phyloP scores from a whole-genome alignment of 2,113 vertebrate genomes.

The Sturnira hondurensis region DNA sequence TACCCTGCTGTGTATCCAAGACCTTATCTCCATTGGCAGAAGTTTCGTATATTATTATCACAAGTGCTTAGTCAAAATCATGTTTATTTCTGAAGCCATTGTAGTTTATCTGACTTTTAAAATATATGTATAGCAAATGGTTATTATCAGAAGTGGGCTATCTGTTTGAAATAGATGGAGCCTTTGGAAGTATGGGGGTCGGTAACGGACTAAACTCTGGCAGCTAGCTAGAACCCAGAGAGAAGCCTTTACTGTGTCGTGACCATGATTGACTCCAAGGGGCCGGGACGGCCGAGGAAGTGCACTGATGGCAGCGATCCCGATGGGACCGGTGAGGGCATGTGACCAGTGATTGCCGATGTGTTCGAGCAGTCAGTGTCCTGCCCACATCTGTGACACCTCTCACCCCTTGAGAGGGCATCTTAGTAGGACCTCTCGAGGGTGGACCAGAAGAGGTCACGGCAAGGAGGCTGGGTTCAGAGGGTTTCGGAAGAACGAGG shows the following conservation, averaged over 20 bases:
- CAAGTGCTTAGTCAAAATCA: background rate
- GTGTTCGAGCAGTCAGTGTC: background rate
- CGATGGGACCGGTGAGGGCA: background rate
- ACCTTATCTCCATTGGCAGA: background rate
- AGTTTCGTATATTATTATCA: background rate
- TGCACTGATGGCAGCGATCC: background rate
- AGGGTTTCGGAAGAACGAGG: background rate
- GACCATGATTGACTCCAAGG: background rate
- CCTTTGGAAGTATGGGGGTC: background rate
- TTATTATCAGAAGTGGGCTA: background rate
- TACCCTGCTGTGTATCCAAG: background rate
- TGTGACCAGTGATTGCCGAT: background rate
- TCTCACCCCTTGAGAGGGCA: background rate
- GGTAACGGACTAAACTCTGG: background rate
- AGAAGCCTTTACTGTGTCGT: background rate
- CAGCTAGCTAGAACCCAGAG: background rate
- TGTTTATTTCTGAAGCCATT: slow-evolving; percentile 20
- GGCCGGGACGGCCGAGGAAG: background rate
- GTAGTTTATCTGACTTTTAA: background rate
- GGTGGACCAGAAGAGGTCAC: background rate
- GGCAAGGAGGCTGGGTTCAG: background rate
- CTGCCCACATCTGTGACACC: background rate
- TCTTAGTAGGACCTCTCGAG: background rate
- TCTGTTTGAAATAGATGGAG: background rate
- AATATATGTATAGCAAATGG: background rate